Conservation (phyloP, 2,797 vertebrate genomes). For the Neosilurus hyrtlii region DNA sequence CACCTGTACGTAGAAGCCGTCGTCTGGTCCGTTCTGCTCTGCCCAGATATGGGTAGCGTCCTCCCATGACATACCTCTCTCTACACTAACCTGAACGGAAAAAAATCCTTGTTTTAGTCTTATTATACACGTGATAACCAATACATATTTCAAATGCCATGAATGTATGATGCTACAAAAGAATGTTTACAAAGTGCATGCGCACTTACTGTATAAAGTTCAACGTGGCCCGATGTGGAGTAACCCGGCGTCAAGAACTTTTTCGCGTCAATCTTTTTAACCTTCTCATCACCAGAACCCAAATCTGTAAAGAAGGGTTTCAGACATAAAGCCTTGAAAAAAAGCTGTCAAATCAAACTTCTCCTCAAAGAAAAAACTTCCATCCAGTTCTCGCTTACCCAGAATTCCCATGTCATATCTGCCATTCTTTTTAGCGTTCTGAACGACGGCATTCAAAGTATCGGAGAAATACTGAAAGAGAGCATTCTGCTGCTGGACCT, state of each 20-base stretch:
- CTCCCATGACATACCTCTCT: conserved; percentile 98
- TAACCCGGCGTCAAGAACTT: conserved; percentile 96
- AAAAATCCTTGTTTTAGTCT: neutral
- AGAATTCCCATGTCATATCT: conserved; percentile 98
- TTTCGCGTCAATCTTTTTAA: conserved; percentile 90
- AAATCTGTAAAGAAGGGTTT: conserved; percentile 73
- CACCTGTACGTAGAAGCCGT: conserved; percentile 98
- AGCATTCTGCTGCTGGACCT: conserved; percentile 95
- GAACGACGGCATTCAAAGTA: conserved; percentile 90
- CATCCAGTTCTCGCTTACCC: conserved; percentile 68
- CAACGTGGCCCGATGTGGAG: conserved; percentile 94
- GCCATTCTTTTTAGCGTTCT: conserved; percentile 96
- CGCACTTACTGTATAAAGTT: conserved; percentile 87
- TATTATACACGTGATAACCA: neutral
- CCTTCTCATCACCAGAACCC: conserved; percentile 96
- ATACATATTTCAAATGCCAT: neutral
- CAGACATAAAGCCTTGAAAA: neutral
- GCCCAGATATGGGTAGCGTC: conserved; percentile 96
- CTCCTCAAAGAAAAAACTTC: too few relatives aligned
- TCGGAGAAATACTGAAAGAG: conserved; percentile 98
- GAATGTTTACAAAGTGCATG: neutral
- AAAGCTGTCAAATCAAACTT: too few relatives aligned
- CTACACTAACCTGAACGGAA: conserved; percentile 85
- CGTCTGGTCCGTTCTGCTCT: conserved; percentile 89
- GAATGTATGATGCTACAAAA: neutral